Base-by-base conservation (phyloP, 2,797 vertebrate species). In the Numenius phaeopus region DNA sequence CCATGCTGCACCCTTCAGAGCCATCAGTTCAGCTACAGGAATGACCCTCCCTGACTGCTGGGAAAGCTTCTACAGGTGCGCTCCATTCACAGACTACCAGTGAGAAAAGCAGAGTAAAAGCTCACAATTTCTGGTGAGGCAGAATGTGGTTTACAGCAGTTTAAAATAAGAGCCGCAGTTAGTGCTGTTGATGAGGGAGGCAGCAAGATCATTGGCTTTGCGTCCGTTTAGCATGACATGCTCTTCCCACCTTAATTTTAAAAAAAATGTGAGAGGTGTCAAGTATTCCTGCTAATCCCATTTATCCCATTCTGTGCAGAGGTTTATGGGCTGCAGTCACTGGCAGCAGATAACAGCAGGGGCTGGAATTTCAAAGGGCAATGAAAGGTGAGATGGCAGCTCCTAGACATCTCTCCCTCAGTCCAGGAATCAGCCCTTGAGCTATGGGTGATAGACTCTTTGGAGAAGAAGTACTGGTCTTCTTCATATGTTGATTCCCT, bases 331-430 rank as follows among this genome's bases (percentile, higher is more conserved):
- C 81, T 92, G 61, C 59, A 84, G 73, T 57, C 37, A 66, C 18
- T 65, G 39, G 22, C 5, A 49, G 16, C 49, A 89, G 75, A 87
- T 89, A 93, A 89, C 61, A 70, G 27, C 14, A 3, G 15, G 18
- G 42, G 32, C 30, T 86, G 89, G 87, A 93, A 96, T 85, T 94
- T 91, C 87, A 95, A 94, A 96, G 67, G 71, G 34, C 65, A 90
- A 42, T 47, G 76, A 78, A 90, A 95, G 69, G 65, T 84, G 77
- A 95, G 67, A 70, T 69, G 65, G 40, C 65, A 85, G 46, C 40
- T 85, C 69, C 61, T 77, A 76, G 57, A 55, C 20, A 14, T 58
- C 61, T 92, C n/a, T 81, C 70, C 55, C 39, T 84, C 46, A 70
- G 24, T 18, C 65, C 47, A 55, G 81, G 67, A 87, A 85, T 78